Percentiles rank a stretch among this genome's conserved stretches.
These are phyloP conservation scores for Egretta garzetta DNA, from an alignment of 2,113 vertebrate genomes.

Conservation along the genomic window DNA sequence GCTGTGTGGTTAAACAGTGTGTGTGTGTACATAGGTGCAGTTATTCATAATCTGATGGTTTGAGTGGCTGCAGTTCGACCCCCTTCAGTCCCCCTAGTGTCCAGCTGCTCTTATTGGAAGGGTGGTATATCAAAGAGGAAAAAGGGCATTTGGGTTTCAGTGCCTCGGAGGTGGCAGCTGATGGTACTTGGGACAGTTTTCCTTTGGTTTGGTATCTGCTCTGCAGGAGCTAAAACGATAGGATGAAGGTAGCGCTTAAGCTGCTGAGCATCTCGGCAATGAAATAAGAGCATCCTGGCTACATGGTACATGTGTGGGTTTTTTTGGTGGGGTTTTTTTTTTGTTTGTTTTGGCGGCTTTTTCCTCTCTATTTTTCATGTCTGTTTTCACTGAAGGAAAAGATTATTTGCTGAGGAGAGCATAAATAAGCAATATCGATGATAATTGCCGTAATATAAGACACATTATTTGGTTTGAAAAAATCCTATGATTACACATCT, in stretches of 20 bases:
- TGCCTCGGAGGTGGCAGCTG: accelerated
- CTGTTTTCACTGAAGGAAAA: not conserved
- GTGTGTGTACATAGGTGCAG: no score
- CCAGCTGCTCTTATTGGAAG: not conserved
- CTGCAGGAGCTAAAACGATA: not conserved
- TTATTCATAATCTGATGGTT: not conserved
- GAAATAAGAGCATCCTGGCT: not conserved
- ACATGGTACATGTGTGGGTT: accelerated
- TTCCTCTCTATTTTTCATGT: not conserved
- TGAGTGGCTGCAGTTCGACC: no score
- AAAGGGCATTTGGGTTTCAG: no score
- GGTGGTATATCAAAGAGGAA: not conserved
- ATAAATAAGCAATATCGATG: not conserved
- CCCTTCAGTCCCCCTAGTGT: no score
- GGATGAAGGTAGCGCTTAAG: not conserved
- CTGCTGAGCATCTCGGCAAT: not conserved
- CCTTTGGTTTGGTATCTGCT: not conserved
- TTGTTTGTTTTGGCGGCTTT: accelerated
- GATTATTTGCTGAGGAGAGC: not conserved
- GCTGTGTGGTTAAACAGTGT: no score
- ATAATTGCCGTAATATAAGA: not conserved
- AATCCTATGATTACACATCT: accelerated
- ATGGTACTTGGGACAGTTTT: not conserved
- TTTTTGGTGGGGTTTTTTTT: not conserved
- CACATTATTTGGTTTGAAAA: not conserved